Conservation (phyloP, 2,888 invertebrate genomes). For the Molanna angustata region DNA sequence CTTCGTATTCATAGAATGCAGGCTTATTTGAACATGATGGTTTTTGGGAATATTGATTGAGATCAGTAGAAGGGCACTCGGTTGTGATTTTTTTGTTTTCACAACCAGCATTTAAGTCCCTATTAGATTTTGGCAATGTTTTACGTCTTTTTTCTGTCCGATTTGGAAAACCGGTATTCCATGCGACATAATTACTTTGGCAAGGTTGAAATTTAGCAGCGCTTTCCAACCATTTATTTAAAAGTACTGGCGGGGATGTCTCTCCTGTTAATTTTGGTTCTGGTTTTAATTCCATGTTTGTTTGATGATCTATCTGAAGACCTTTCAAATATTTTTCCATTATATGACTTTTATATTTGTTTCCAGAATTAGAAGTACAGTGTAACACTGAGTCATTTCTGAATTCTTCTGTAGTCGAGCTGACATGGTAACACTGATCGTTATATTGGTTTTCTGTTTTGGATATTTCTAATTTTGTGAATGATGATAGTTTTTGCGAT, state of each 20-base stretch:
- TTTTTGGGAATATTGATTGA: slow-evolving; percentile 10
- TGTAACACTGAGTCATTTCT: slow-evolving; percentile 23
- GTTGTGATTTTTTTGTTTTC: no score
- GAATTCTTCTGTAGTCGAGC: slow-evolving; percentile 44
- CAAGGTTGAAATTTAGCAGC: slow-evolving; percentile 71
- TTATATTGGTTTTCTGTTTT: slow-evolving; percentile 39
- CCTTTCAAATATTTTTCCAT: slow-evolving; percentile 59
- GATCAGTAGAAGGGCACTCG: slow-evolving; percentile 13
- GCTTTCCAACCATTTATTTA: slow-evolving; percentile 74
- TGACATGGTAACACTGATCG: slow-evolving; percentile 39
- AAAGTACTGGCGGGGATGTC: slow-evolving; percentile 54
- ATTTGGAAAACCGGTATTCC: slow-evolving; percentile 44
- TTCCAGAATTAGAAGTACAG: slow-evolving; percentile 36
- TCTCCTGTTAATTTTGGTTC: slow-evolving; percentile 24
- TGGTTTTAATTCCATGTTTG: slow-evolving; percentile 32
- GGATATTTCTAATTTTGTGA: slow-evolving; percentile 12
- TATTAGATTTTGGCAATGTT: slow-evolving; percentile 36
- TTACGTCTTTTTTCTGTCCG: slow-evolving; percentile 14
- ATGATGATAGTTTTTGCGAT: slow-evolving; percentile 4
- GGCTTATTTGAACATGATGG: not conserved
- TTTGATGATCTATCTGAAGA: slow-evolving; percentile 33
- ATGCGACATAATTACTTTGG: slow-evolving; percentile 68
- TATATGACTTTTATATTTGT: slow-evolving; percentile 57
- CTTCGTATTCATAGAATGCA: not conserved
- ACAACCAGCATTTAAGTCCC: not conserved